Conservation (phyloP, 2,888 invertebrate species). For the Leptinotarsa haldemani region DNA sequence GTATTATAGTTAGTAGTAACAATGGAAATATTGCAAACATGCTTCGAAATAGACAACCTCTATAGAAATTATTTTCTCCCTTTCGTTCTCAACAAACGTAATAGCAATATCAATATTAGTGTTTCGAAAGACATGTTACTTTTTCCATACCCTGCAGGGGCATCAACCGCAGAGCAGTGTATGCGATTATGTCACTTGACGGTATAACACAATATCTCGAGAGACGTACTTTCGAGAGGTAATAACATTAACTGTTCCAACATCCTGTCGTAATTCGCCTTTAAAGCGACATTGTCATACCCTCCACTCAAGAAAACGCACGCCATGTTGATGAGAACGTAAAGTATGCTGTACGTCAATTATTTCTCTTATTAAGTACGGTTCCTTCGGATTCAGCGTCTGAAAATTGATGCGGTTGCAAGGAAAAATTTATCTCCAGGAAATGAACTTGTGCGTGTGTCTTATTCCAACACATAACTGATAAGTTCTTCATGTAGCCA, state of each 20-base stretch:
- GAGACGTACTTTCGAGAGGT: conserved; percentile 39
- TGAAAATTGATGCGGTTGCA: background rate
- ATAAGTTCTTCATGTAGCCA: background rate
- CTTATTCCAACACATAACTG: background rate
- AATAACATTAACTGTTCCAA: conserved; percentile 43
- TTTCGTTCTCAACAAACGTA: no score
- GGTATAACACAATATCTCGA: conserved; percentile 38
- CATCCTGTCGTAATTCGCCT: conserved; percentile 49
- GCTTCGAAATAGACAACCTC: no score
- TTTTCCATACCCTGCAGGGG: background rate
- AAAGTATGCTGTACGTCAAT: conserved; percentile 18
- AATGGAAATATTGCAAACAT: no score
- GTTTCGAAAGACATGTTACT: background rate
- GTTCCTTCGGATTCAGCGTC: background rate
- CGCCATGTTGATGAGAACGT: conserved; percentile 12
- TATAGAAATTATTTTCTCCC: no score
- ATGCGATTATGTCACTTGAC: conserved; percentile 33
- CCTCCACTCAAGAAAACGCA: conserved; percentile 37
- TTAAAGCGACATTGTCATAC: conserved; percentile 44
- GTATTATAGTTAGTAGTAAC: no score
- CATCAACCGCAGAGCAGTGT: conserved; percentile 12
- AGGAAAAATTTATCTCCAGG: background rate
- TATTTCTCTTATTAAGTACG: conserved; percentile 20
- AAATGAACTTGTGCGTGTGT: background rate
- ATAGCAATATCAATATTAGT: no score